phyloP scores from a whole-genome alignment of 2,797 vertebrate species.

The Gambelia wislizenii region DNA sequence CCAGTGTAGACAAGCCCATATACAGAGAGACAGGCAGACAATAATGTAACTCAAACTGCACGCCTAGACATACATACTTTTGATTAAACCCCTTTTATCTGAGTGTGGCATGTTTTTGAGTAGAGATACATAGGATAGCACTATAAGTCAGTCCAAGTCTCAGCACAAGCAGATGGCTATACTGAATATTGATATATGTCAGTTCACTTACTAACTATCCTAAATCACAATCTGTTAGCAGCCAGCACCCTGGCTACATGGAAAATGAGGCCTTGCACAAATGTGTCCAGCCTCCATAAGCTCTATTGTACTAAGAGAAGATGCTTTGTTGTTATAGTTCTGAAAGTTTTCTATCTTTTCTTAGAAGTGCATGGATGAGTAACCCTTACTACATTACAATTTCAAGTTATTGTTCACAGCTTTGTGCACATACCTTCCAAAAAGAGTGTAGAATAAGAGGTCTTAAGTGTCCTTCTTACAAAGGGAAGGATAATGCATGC shows the following conservation, averaged over 20 bases:
- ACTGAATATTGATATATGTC: background rate
- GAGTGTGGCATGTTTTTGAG: background rate
- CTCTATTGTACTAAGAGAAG: background rate
- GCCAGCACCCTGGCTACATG: no score
- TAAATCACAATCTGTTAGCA: background rate
- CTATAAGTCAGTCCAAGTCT: background rate
- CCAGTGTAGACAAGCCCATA: no score
- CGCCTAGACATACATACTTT: background rate
- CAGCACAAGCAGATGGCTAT: background rate
- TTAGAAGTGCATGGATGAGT: background rate
- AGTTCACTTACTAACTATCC: background rate
- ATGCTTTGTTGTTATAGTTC: background rate
- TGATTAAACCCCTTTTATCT: background rate
- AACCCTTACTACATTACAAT: background rate
- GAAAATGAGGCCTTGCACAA: background rate
- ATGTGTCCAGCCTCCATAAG: background rate
- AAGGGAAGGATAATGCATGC: background rate
- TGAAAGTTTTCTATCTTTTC: background rate
- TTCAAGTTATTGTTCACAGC: conserved; percentile 9
- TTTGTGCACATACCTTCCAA: background rate
- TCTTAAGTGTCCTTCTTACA: background rate
- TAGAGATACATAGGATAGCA: background rate
- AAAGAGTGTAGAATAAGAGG: background rate
- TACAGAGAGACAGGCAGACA: background rate
- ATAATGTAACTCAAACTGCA: background rate